Base-by-base conservation (phyloP, 35 echinoderm and acorn worm species). In the Apostichopus californicus region DNA sequence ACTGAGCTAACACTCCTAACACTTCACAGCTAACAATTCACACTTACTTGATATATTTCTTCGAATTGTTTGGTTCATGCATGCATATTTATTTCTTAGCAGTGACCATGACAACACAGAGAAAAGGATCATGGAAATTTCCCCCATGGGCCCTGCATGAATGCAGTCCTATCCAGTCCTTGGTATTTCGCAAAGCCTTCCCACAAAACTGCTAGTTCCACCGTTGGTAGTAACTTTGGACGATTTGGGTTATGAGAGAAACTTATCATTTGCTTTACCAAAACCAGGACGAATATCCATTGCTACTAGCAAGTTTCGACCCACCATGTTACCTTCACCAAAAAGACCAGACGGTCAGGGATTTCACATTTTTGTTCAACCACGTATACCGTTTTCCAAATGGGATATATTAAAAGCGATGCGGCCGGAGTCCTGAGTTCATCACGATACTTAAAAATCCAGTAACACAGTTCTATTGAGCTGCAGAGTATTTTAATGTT, bases 151-250 rank as follows among this genome's bases (percentile, higher is more conserved):
- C 26, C 26, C 26, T 28, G 26, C 26, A 28, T 28, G 26, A 28
- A 28, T 28, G 26, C 26, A 28, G 26, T 60, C 57, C 57, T 60
- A 11, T 60, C 57, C 57, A 73, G 8, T 28, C 56, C 63, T 15
- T 89, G 10, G 86, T 71, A 20, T 57, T 72, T 20, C 26, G 64
- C 63, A 4, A 93, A 93, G 63, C 87, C n/a, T n/a, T n/a, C 83
- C 24, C 92, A 93, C 34, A 93, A 93, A 54, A 93, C 92, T 7
- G 92, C 80, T 54, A 78, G 92, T 93, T 81, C 92, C 2, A 93
- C 92, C 6, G 8, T 86, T 15, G 92, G 54, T 17, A 56, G 53
- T 10, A 93, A 87, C 14, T 77, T 93, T 54, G 81, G 52, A 56
- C 24, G 92, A 28, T 93, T 73, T 61, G 92, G 80, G 18, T 68